Evolutionary conservation across 1,140 invertebrate genomes (phyloP), one percentile per base, ranked within the genome.

Genomic region (Pomacea maculata): DNA sequence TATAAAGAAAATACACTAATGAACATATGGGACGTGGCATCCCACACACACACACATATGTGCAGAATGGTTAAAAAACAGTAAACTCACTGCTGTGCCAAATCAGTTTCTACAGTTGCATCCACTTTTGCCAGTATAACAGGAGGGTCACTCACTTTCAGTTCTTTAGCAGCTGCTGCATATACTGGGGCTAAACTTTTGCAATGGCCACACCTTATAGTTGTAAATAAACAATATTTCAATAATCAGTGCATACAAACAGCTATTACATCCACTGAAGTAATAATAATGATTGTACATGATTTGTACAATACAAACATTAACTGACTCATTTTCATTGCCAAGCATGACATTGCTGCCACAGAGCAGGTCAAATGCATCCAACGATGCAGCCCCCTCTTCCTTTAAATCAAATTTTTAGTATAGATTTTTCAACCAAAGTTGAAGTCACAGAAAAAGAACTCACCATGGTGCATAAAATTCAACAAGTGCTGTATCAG

Each of bases 101-200:
- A 80, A 21, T 91, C 89, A n/a, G 67, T 86, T 80, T 93, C 91
- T 75, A 90, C 87, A 19, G 93, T 93, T 12, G 92, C 92, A 87
- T 93, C 93, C 0, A 93, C 92, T 87, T 93, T 93, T 8, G 88
- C 92, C 64, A 93, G 83, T 25, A 86, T 80, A 54, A 93, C 88
- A 52, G 91, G 91, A 12, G 89, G 88, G 34, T 89, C 86, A 89
- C 96, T 95, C 82, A 93, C 93, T 85, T 95, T 95, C 19, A 99
- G 91, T 76, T 94, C 86, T 87, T 95, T 95, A 34, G 97, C 97
- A 82, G 98, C 98, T 91, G 97, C 96, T 55, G 97, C 97, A 91
- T 96, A 99, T 92, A 99, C 98, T 9, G 98, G 98, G 87, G 99
- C 99, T 80, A 99, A 92, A 88, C 94, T 94, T 91, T 99, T 99